Evolutionary conservation across 2,888 invertebrate species (phyloP), one percentile per base, ranked within the genome.

Genomic region (Barypeithes pellucidus): DNA sequence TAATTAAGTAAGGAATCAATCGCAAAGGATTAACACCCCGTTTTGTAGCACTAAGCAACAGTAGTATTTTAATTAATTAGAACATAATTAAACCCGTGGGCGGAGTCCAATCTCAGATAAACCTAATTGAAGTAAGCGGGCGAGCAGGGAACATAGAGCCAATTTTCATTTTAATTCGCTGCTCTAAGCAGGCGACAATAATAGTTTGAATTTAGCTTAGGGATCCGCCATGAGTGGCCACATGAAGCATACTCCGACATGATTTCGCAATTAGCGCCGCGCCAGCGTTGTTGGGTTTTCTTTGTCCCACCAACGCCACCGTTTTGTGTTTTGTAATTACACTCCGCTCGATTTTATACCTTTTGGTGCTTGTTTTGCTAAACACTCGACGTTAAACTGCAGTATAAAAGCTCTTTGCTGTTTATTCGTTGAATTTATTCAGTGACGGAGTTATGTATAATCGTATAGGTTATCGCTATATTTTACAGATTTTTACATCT

Each of bases 81-180:
- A 70, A 80, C 77, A 79, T 80, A 81, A 81, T 81, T 80, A 81
- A 81, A 78, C 78, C 77, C 72, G 68, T 76, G 78, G 79, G 74
- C 75, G 77, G 75, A 71, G 78, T 76, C 70, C 78, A 78, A 78
- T 78, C 78, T 78, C 77, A 77, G 80, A 78, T 79, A 79, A 75
- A 76, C 54, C 77, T 81, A 81, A 81, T 81, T 81, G 79, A 80
- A 80, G 79, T 79, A 75, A 77, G 77, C 78, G 77, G 75, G 57
- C 65, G 65, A 67, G 71, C 52, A 65, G 74, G 72, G 75, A 67
- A 68, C 72, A 67, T 36, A 62, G 72, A 70, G 77, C 77, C 79
- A 79, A 80, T 79, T 80, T 78, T 77, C 79, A 80, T 81, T 80
- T 80, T 78, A 79, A 80, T 78, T 79, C 76, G 65, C 69, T 59